These are phyloP conservation scores for Oncorhynchus keta DNA, from an alignment of 2,113 vertebrate species.

Conservation along the genomic window DNA sequence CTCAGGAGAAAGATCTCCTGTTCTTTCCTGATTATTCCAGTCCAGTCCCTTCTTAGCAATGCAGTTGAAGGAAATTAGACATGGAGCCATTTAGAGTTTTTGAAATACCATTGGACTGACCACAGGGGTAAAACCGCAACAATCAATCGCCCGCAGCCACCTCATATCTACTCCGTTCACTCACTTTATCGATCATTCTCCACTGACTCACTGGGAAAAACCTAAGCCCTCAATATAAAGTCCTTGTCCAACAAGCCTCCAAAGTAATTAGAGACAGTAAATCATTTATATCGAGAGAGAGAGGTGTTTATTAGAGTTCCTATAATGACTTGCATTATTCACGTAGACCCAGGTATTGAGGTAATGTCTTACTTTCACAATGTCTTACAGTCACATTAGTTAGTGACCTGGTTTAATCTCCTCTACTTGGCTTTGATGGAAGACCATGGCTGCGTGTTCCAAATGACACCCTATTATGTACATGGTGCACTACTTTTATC, in stretches of 20 bases:
- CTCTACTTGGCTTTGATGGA: neutral
- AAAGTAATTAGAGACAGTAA: constrained; percentile 26
- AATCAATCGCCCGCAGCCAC: neutral
- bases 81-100: too few species aligned
- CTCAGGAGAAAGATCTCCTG: too few species aligned
- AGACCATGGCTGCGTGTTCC: neutral
- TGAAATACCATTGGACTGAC: neutral
- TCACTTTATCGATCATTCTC: constrained; percentile 2
- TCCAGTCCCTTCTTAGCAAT: too few species aligned
- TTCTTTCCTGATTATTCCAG: too few species aligned
- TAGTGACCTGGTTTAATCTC: neutral
- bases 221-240: neutral
- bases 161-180: neutral
- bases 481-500: too few species aligned
- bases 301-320: constrained; percentile 9
- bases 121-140: neutral
- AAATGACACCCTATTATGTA: neutral
- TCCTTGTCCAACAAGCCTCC: constrained; percentile 1
- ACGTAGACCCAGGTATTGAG: constrained; percentile 1
- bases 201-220: neutral
- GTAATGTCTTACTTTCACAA: neutral
- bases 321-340: constrained; percentile 15
- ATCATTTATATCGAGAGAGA: constrained; percentile 8
- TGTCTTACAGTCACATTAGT: constrained; percentile 8
- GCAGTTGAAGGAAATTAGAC: neutral